Conservation (phyloP, 2,113 vertebrate genomes). For the Oxyruncus cristatus region DNA sequence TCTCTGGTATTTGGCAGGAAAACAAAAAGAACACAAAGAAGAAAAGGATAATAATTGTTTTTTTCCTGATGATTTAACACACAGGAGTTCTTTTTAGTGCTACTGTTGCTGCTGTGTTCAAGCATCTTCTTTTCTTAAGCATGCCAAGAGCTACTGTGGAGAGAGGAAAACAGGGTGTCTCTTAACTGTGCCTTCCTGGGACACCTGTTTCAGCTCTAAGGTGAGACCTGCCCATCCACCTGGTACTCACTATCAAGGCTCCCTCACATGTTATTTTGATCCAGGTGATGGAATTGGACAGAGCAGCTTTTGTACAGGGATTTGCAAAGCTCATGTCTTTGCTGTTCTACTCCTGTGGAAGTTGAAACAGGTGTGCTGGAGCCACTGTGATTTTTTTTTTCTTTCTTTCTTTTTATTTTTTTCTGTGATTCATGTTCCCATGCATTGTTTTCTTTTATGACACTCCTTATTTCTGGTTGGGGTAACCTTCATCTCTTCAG, state of each 20-base stretch:
- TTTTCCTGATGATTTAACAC: constrained; percentile 34
- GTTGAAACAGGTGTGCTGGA: constrained; percentile 32
- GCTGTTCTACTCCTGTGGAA: not conserved
- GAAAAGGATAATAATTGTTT: constrained; percentile 37
- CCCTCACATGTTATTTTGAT: not conserved
- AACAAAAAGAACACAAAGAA: constrained; percentile 36
- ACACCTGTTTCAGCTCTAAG: not conserved
- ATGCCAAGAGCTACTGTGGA: not conserved
- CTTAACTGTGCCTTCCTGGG: not conserved
- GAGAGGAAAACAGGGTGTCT: not conserved
- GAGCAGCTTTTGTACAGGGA: constrained; percentile 42
- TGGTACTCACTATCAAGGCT: not conserved
- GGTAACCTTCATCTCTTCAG: not conserved
- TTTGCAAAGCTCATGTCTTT: not conserved
- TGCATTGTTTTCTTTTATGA: not conserved
- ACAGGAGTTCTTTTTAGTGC: constrained; percentile 13
- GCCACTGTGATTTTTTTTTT: not conserved
- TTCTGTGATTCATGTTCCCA: not conserved
- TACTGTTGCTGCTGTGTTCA: constrained; percentile 16
- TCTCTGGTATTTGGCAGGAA: constrained; percentile 47
- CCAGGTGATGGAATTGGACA: constrained; percentile 27
- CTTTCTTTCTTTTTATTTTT: too few species aligned
- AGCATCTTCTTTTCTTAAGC: constrained; percentile 9
- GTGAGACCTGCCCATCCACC: not conserved
- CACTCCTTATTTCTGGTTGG: not conserved